phyloP scores from a whole-genome alignment of 1,140 invertebrate genomes.

The Brachionus koreanus region DNA sequence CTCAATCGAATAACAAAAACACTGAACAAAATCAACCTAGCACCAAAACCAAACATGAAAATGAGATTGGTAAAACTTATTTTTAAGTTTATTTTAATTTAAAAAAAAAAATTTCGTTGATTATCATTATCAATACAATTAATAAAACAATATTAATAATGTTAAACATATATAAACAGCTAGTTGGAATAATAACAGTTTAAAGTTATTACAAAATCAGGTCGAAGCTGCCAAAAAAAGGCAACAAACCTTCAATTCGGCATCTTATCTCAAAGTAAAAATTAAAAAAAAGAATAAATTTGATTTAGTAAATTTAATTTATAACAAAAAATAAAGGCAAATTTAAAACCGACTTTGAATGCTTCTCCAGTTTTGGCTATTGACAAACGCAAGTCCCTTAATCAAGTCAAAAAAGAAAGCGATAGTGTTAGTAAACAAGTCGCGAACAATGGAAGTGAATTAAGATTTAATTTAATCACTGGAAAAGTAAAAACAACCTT shows the following conservation, averaged over 20 bases:
- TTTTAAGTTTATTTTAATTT: conserved; percentile 30
- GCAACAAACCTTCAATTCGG: neutral
- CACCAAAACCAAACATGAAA: neutral
- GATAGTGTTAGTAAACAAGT: neutral
- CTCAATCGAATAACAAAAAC: neutral
- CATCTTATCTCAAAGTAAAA: neutral
- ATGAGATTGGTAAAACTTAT: conserved; percentile 29
- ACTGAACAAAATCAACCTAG: neutral
- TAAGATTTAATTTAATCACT: conserved; percentile 30
- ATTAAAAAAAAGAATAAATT: neutral
- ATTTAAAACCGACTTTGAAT: neutral
- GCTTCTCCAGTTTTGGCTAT: neutral
- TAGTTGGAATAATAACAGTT: conserved; percentile 36
- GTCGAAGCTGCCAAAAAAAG: conserved; percentile 22
- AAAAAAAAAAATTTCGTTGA: conserved; percentile 13
- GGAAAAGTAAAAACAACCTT: neutral
- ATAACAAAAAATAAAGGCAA: neutral
- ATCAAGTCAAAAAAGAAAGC: neutral
- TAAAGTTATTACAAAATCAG: conserved; percentile 43
- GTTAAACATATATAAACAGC: conserved; percentile 40
- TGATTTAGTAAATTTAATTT: neutral
- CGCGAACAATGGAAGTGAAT: neutral
- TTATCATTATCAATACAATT: conserved; percentile 21
- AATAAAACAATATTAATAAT: conserved; percentile 15
- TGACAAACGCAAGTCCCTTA: neutral